Base-by-base conservation (phyloP, 2,113 vertebrate genomes). In the Synodontis membranacea region DNA sequence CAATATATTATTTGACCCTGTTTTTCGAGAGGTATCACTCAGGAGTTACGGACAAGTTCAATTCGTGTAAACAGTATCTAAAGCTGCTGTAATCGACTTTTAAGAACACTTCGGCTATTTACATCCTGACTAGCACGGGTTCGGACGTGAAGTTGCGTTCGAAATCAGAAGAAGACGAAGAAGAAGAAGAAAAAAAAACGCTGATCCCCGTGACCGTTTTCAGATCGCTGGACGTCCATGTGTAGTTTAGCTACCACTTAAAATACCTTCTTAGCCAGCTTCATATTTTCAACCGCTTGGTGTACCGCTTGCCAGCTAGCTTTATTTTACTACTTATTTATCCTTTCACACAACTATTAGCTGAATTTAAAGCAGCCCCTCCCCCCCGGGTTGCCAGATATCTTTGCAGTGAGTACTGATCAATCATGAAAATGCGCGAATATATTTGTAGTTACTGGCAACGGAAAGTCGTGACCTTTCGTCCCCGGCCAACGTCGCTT, bases 1-100 rank as follows among this genome's bases (percentile, higher is more conserved):
- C 42, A 56, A 37, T 48, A 52, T 56, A 87, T 78, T 12, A 80
- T 8, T 17, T 72, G 70, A 89, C 88, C 86, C 88, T 89, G 88
- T 89, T 86, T 66, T 84, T 62, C 68, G 12, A 76, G 82, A 89
- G 86, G 58, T 85, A 79, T 48, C 78, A 0, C 52, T 25, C 52
- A 25, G 31, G 34, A 80, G 31, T 23, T 39, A 5, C 1, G 19
- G 74, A 31, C 3, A 50, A 31, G 21, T 56, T 39, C 23, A 12
- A 19, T 4, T 23, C 5, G 34, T 56, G 70, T 83, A 87, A 87
- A 87, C 80, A 52, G 70, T 52, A 44, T n/a, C n/a, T n/a, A 56
- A 72, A 72, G 66, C 82, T 74, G 66, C 82, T 84, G 83, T 74
- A 74, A 84, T 68, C 82, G 21, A 28, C 44, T 39, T 37, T 21